Base-by-base conservation (phyloP, 2,797 vertebrate species). In the Halcyon smyrnensis region DNA sequence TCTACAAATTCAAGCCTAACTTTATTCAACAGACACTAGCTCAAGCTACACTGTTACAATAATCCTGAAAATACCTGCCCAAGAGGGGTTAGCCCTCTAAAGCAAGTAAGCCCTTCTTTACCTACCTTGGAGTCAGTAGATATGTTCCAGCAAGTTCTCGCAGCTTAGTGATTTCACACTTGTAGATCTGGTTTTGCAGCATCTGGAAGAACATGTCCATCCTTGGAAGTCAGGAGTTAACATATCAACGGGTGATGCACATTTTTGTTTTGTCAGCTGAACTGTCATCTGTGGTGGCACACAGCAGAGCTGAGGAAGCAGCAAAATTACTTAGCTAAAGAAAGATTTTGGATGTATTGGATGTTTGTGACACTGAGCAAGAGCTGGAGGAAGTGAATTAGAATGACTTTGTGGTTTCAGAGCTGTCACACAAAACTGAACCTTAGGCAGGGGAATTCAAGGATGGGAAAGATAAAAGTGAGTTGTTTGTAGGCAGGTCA, bases 401-500 rank as follows among this genome's bases (percentile, higher is more conserved):
- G 64, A 87, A 63, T 74, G 46, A 85, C 28, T 84, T 70, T 39
- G n/a, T 41, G 32, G 28, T 57, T 77, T 83, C 53, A 80, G 48
- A 80, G 69, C 64, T 75, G 76, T 91, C 85, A 91, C 21, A 68
- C 11, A 56, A 83, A 87, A 64, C 25, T 87, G 71, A 84, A 80
- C 84, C 88, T 93, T 71, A 84, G 37, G 67, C 74, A 84, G 30
- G 25, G 14, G 24, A 89, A 82, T 57, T 88, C 80, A 88, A 71
- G 64, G 77, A 83, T 1, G 2, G 48, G 48, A 83, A 94, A 86
- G 69, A 83, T 74, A 23, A 87, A 87, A 91, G 53, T 17, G 25
- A 91, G 53, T 23, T 87, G 60, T 86, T 65, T 69, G 37, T 43
- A 79, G 62, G 34, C 73, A 81, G 87, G 83, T 94, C 91, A 88